A percentile compares a stretch with the other conserved stretches of the same genome.
Conservation (phyloP, 2,888 invertebrate species). For the Athrips mouffetella region DNA sequence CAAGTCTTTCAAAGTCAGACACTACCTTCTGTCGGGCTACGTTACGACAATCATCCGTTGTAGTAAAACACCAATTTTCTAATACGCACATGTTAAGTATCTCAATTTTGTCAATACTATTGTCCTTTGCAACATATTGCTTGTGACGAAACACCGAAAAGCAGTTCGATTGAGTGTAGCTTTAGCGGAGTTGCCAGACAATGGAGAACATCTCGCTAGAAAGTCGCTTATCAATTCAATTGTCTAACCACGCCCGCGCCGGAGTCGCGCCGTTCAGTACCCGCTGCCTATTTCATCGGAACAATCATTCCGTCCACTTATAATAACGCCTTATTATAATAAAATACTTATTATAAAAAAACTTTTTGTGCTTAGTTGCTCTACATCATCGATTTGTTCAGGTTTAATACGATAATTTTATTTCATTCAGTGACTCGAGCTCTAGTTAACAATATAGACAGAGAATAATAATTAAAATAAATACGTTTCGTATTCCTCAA, state of each 20-base stretch:
- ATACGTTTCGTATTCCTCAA: too few species aligned
- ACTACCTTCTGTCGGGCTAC: too few species aligned
- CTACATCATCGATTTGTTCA: neutral
- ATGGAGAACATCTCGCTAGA: constrained; percentile 43
- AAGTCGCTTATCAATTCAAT: constrained; percentile 73
- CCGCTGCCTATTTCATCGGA: constrained; percentile 52
- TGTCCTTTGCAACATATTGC: too few species aligned
- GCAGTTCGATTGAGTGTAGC: neutral
- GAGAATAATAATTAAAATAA: too few species aligned
- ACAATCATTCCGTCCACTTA: constrained; percentile 32
- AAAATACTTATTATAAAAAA: constrained; percentile 19
- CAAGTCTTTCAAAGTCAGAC: too few species aligned
- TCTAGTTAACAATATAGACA: too few species aligned
- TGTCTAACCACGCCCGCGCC: constrained; percentile 55
- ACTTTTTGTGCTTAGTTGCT: constrained; percentile 10
- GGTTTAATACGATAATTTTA: neutral
- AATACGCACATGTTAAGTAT: too few species aligned
- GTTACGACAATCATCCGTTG: too few species aligned
- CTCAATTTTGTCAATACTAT: too few species aligned
- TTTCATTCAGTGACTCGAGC: neutral
- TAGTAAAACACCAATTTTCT: too few species aligned
- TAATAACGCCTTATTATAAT: constrained; percentile 36
- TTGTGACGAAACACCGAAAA: neutral
- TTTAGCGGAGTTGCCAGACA: constrained; percentile 9
- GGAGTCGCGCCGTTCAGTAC: constrained; percentile 2